phyloP scores from a whole-genome alignment of 2,888 invertebrate genomes.

The Temnothorax ravouxi region DNA sequence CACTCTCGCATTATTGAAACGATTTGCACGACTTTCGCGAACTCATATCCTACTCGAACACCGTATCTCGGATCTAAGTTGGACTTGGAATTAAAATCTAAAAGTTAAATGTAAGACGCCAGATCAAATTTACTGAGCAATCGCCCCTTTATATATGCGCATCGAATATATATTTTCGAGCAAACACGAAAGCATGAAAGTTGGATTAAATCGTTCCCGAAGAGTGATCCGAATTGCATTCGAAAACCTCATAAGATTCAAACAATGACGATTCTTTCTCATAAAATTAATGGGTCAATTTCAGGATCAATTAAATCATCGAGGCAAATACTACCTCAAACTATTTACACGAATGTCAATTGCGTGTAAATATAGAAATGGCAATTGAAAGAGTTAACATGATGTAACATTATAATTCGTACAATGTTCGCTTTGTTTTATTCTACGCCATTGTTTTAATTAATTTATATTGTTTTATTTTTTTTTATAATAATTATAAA shows the following conservation, averaged over 20 bases:
- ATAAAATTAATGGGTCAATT: not conserved
- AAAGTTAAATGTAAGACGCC: slow-evolving; percentile 35
- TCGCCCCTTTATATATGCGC: slow-evolving; percentile 35
- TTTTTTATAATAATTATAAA: not conserved
- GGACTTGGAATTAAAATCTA: slow-evolving; percentile 38
- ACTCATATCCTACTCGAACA: slow-evolving; percentile 17
- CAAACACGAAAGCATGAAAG: slow-evolving; percentile 36
- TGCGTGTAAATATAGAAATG: not conserved
- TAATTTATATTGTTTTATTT: not conserved
- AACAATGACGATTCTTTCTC: not conserved
- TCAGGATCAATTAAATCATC: not conserved
- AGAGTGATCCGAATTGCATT: not conserved
- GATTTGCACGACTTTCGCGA: not conserved
- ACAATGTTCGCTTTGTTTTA: not conserved
- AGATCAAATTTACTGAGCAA: slow-evolving; percentile 39
- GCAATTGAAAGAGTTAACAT: not conserved
- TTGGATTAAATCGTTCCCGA: slow-evolving; percentile 21
- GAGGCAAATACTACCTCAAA: not conserved
- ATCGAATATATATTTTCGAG: slow-evolving; percentile 44
- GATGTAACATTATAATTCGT: not conserved
- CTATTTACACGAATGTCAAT: not conserved
- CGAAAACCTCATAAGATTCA: not conserved
- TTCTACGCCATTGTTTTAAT: not conserved
- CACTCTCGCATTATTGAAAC: not conserved
- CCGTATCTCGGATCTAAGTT: slow-evolving; percentile 13